Evolutionary conservation across 2,888 invertebrate species (phyloP).

Genomic region (Athalia cordata): DNA sequence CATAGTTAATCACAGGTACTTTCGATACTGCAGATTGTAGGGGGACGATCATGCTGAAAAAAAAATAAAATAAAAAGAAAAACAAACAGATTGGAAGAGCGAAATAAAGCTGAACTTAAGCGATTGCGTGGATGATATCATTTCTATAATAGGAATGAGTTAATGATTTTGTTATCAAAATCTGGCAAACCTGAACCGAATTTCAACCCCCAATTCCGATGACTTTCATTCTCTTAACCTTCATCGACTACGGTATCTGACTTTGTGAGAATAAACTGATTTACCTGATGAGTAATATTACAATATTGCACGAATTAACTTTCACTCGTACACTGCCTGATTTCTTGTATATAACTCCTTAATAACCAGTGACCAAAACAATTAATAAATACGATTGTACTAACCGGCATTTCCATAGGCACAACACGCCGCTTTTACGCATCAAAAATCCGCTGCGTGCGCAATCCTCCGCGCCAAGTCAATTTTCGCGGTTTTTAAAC

Average conservation of each 20-base stretch:
- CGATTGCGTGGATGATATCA: background rate
- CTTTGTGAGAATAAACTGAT: no score
- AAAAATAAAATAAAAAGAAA: background rate
- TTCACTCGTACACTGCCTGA: no score
- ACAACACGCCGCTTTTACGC: constrained; percentile 35
- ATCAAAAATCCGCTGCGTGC: constrained; percentile 29
- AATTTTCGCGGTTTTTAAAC: constrained; percentile 15
- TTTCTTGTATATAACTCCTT: background rate
- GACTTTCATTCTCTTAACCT: no score
- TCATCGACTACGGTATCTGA: no score
- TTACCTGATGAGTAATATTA: no score
- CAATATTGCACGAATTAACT: no score
- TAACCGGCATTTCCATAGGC: constrained; percentile 32
- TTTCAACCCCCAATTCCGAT: background rate
- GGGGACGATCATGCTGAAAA: background rate
- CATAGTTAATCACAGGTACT: background rate
- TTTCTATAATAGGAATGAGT: background rate
- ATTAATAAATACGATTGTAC: constrained; percentile 11
- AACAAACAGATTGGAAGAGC: no score
- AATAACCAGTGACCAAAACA: constrained; percentile 6
- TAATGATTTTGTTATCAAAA: background rate
- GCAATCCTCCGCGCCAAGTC: constrained; percentile 16
- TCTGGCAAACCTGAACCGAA: background rate
- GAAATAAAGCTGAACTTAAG: no score
- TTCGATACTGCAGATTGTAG: background rate